Evolutionary conservation across 2,888 invertebrate species (phyloP), one percentile per base, ranked within the genome.

Genomic region (Drosophila limbata): DNA sequence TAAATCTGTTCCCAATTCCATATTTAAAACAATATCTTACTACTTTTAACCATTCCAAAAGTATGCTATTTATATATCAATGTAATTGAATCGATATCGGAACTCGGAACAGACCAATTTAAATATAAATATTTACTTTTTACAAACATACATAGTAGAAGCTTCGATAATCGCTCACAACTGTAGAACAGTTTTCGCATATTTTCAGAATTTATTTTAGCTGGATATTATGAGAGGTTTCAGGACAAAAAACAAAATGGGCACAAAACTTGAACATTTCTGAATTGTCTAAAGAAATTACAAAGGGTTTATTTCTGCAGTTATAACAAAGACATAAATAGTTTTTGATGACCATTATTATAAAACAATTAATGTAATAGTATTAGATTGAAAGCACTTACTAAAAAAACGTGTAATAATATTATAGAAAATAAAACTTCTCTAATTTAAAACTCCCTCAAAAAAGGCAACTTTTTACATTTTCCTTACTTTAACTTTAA

Each of bases 391-490:
- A 57, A 50, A 37, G 52, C 62, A 69, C 70, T 42, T 64, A 65
- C 42, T 79, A 76, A 63, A 63, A 52, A 53, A 39, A 65, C 56
- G 39, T 73, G 55, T 73, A 62, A 55, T 21, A 62, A 65, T 33
- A 61, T 31, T 63, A 61, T 39, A 47, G 50, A 25, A 67, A 44
- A 65, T 77, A 71, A 77, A 80, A 57, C 28, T 55, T 73, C 51
- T 48, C 40, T 17, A 59, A 33, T 37, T 37, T 57, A 25, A 42
- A 35, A 65, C 31, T 28, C 8, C 3, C 3, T 17, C 21, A 28
- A 10, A 39, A 31, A 10, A 8, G 6, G n/a, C 6, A 37, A 37
- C 13, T 13, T 5, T 35, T 35, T 35, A n/a, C 5, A n/a, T 4
- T 44, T 17, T 28, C 37, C 31, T 10, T 31, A 31, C 35, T 25